Evolutionary conservation across 2,888 invertebrate species (phyloP).

Genomic region (Carterocephalus palaemon): DNA sequence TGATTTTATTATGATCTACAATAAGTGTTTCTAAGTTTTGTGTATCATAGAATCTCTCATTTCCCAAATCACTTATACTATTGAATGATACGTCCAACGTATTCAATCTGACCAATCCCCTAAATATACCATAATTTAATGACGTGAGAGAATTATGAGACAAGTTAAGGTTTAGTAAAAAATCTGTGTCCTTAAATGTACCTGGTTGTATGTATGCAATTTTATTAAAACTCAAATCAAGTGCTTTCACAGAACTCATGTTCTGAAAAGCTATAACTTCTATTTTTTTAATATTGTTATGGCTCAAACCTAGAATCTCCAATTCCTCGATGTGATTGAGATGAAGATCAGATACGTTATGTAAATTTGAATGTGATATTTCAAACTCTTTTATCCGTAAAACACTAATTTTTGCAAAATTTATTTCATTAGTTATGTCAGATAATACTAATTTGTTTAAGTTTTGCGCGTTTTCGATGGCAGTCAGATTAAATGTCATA

Average conservation of each 20-base stretch:
- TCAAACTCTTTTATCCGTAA: conserved; percentile 37
- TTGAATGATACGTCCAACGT: conserved; percentile 15
- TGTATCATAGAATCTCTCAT: conserved; percentile 13
- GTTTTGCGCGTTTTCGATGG: conserved; percentile 34
- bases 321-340: too few relatives aligned
- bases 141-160: conserved; percentile 26
- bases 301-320: conserved; percentile 39
- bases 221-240: conserved; percentile 28
- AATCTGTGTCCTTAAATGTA: conserved; percentile 22
- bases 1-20: conserved; percentile 28
- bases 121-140: conserved; percentile 19
- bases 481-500: conserved; percentile 36
- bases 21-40: conserved; percentile 17
- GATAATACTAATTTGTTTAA: conserved; percentile 44
- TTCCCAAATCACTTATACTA: conserved; percentile 4
- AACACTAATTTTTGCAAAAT: too few relatives aligned
- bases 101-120: conserved; percentile 5
- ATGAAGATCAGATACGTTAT: conserved; percentile 40
- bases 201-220: conserved; percentile 29
- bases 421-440: conserved; percentile 37
- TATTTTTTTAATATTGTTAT: conserved; percentile 28
- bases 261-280: conserved; percentile 23
- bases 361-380: conserved; percentile 41
- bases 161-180: conserved; percentile 26
- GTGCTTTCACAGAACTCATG: conserved; percentile 18